Evolutionary conservation across 2,113 vertebrate species (phyloP), one percentile per base, ranked within the genome.

Genomic region (Dasypus novemcinctus): DNA sequence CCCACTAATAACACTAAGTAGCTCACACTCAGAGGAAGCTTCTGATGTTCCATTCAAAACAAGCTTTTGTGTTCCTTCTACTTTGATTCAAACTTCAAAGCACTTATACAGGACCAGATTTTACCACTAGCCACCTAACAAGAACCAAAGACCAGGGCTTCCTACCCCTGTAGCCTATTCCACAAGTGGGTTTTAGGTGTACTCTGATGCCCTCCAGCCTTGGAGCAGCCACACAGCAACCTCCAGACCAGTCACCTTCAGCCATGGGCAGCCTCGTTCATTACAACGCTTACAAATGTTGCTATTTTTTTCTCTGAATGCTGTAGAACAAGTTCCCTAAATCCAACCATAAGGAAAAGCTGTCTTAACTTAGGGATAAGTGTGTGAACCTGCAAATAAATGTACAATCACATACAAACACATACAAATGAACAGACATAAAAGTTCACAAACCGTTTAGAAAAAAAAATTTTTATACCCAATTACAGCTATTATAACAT

Each of bases 31-130:
- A 31, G 21, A 94, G 25, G 64, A 81, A 89, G 43, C 27, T 76
- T 97, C 41, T 93, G 25, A 82, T 95, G 36, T 38, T 75, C 33
- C 68, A 90, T 92, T 36, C 29, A 84, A 87, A 41, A 76, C 11
- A 66, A 29, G 57, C 54, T 82, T 91, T 88, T 85, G 29, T 94
- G 68, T 64, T 91, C 49, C 49, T 59, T 92, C 49, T 46, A 87
- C 36, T 87, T 29, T 91, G 23, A 95, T 61, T 95, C 64, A 93
- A 96, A 94, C 31, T 87, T 92, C 54, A 57, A 85, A 92, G 41
- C 15, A 91, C 20, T 74, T 78, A 11, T 83, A 93, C 20, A 90
- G 6, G 43, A 82, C 41, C 82, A 90, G 38, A 92, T 86, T 94
- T 95, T 92, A 90, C 43, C 90, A 94, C 66, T 41, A 96, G 17